Percentiles rank a stretch among this genome's conserved stretches.
Evolutionary conservation across 2,888 invertebrate species (phyloP).

Genomic region (Tenthredo amoena): DNA sequence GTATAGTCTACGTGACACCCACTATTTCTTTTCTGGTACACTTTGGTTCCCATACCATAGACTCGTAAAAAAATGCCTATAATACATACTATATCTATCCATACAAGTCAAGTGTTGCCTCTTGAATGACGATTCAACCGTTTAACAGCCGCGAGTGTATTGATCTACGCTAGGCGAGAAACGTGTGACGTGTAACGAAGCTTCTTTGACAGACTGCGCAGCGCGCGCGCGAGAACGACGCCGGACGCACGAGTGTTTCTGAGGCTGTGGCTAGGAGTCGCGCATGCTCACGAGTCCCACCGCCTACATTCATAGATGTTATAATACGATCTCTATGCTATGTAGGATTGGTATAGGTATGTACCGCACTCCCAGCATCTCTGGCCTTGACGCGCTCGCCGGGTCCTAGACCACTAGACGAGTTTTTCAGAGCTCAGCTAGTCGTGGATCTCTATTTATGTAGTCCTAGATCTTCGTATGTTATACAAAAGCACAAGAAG

Average conservation of each 20-base stretch:
- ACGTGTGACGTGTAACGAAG: slow-evolving; percentile 22
- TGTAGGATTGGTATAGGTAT: background rate
- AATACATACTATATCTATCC: slow-evolving; percentile 7
- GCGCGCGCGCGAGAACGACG: slow-evolving; percentile 14
- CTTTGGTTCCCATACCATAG: background rate
- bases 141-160: slow-evolving; percentile 17
- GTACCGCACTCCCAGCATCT: background rate
- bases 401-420: background rate
- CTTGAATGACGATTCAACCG: slow-evolving; percentile 37
- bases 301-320: background rate
- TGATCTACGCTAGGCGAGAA: slow-evolving; percentile 38
- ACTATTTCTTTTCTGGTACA: background rate
- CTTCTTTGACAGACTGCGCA: background rate
- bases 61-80: background rate
- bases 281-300: background rate
- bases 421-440: slow-evolving; percentile 1
- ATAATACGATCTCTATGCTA: slow-evolving; percentile 11
- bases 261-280: background rate
- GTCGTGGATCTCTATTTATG: background rate
- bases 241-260: slow-evolving; percentile 3
- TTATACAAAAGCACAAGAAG: background rate
- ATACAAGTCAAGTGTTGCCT: slow-evolving; percentile 30
- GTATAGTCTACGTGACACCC: background rate
- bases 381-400: background rate
- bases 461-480: background rate